A percentile compares a stretch with the other conserved stretches of the same genome.
These are phyloP conservation scores for Oplegnathus fasciatus DNA, from an alignment of 2,113 vertebrate genomes.

Conservation along the genomic window DNA sequence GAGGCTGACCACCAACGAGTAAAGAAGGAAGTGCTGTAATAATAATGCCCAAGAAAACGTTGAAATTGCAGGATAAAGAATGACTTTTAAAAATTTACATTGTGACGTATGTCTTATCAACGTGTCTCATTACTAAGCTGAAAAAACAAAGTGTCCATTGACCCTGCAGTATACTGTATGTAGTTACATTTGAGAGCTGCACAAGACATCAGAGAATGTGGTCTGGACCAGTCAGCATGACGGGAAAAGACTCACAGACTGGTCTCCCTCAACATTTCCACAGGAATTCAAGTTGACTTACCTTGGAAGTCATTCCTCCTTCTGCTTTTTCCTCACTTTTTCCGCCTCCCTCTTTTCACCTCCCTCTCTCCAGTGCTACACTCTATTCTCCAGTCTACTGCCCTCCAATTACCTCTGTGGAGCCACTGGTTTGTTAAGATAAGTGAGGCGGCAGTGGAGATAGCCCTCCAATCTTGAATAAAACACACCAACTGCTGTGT, in stretches of 20 bases:
- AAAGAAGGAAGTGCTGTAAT: background rate
- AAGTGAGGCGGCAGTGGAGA: slow-evolving; percentile 76
- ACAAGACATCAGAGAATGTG: slow-evolving; percentile 26
- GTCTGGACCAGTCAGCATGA: slow-evolving; percentile 10
- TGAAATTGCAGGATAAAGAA: background rate
- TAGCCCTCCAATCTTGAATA: slow-evolving; percentile 81
- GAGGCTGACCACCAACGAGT: background rate
- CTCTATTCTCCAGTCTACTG: slow-evolving; percentile 80
- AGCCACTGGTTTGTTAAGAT: slow-evolving; percentile 82
- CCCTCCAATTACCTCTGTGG: slow-evolving; percentile 81
- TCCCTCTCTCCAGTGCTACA: slow-evolving; percentile 61
- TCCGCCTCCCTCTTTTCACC: slow-evolving; percentile 27
- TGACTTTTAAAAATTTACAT: background rate
- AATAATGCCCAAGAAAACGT: background rate
- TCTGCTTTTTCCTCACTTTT: slow-evolving; percentile 39
- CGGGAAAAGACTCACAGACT: slow-evolving; percentile 25
- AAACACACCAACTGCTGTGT: slow-evolving; percentile 79
- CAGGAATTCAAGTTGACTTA: slow-evolving; percentile 59
- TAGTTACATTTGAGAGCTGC: slow-evolving; percentile 7
- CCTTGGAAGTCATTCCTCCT: slow-evolving; percentile 53
- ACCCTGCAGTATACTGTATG: background rate
- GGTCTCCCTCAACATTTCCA: slow-evolving; percentile 39
- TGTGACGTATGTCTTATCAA: background rate
- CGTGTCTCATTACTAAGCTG: background rate
- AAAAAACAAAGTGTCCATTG: background rate